Base-by-base conservation (phyloP, 2,888 invertebrate species). In the Lasius fuliginosus region DNA sequence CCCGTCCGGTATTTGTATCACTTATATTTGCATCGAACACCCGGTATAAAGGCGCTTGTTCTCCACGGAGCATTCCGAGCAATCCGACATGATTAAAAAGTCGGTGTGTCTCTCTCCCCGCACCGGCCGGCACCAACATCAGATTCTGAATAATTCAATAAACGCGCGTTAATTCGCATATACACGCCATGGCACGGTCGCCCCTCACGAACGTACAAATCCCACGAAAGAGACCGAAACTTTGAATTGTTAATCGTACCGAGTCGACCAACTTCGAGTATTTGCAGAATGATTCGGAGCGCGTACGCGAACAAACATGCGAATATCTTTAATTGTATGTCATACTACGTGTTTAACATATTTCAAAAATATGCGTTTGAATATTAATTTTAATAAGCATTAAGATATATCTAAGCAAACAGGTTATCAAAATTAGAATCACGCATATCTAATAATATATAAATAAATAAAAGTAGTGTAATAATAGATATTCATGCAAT, bases 81-180 rank as follows among this genome's bases (percentile, higher is more conserved):
- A 82, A 68, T 85, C 86, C 89, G 73, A 74, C 85, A 74, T 85
- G 88, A 90, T 89, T 89, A 89, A 89, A 89, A 89, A 89, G 87
- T 85, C 68, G 62, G 49, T 15, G 6, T 58, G 53, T n/a, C n/a
- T n/a, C 36, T 53, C 42, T 42, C 69, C 23, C 11, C 2, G 46
- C 64, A 33, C 73, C 53, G 49, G 65, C 87, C 30, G 33, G 69
- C 76, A 85, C 83, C 84, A 82, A 82, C 86, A 83, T 49, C 30
- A 84, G 56, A 71, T 85, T 64, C 82, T 90, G 90, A 90, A 90
- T 90, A 86, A 90, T 90, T 89, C 89, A 89, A 88, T 87, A 86
- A 87, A 89, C 87, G 85, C 83, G 87, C 87, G 87, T 89, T 89
- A 89, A 90, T 90, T 87, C 90, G 83, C 85, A 89, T 88, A 89